Conservation (phyloP, 2,888 invertebrate genomes). For the Anagyrus pseudococci region DNA sequence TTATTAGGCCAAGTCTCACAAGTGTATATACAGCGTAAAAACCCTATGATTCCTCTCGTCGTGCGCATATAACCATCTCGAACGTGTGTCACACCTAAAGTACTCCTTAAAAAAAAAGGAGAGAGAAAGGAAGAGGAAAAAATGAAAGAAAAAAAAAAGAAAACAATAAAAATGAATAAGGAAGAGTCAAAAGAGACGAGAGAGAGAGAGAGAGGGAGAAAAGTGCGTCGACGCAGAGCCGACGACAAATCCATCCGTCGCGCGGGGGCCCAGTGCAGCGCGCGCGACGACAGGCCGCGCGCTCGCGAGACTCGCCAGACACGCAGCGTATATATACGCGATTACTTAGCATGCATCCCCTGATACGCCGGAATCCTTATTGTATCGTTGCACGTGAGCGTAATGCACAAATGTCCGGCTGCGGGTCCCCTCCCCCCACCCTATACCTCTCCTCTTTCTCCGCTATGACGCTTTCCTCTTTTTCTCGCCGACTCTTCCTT, state of each 20-base stretch:
- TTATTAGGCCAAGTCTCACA: no score
- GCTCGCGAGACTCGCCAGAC: no score
- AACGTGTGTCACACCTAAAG: no score
- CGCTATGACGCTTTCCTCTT: constrained; percentile 7
- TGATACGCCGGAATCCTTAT: constrained; percentile 62
- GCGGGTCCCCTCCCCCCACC: constrained; percentile 15
- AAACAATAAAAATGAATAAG: no score
- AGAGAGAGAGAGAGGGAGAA: no score
- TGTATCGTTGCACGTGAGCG: constrained; percentile 62
- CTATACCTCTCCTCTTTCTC: neutral
- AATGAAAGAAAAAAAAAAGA: no score
- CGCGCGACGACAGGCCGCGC: neutral
- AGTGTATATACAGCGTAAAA: no score
- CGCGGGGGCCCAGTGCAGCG: neutral
- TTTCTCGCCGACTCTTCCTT: neutral
- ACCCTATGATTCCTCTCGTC: no score
- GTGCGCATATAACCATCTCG: no score
- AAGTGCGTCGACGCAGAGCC: neutral
- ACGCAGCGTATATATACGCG: neutral
- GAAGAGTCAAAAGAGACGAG: no score
- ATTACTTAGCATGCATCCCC: constrained; percentile 61
- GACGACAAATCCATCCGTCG: neutral
- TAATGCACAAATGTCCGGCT: constrained; percentile 60
- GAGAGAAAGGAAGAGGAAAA: no score
- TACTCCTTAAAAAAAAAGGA: no score